Evolutionary conservation across 2,797 vertebrate genomes (phyloP).

Genomic region (Sternotherus odoratus): DNA sequence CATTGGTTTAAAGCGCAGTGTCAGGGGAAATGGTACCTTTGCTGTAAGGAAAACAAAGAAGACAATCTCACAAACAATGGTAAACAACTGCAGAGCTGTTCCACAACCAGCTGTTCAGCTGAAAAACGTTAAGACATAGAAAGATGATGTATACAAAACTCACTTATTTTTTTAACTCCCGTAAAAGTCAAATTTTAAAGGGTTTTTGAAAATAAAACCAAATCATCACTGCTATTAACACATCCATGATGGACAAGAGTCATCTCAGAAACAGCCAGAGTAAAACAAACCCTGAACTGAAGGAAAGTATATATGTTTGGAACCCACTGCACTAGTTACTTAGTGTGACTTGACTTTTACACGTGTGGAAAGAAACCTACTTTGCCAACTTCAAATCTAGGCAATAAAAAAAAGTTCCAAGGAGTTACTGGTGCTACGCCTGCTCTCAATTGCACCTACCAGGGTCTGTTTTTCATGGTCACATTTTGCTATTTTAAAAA

Average conservation of each 20-base stretch:
- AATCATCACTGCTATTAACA: background rate
- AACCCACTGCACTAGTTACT: background rate
- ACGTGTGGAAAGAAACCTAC: background rate
- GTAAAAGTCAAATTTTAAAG: background rate
- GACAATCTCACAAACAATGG: background rate
- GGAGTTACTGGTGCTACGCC: background rate
- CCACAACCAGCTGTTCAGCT: background rate
- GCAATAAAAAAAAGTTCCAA: background rate
- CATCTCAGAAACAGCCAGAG: background rate
- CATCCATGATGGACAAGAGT: background rate
- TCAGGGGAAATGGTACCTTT: conserved; percentile 98
- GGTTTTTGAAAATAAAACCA: background rate
- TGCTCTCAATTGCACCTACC: background rate
- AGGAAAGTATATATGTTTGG: background rate
- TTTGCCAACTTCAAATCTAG: background rate
- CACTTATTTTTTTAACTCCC: background rate
- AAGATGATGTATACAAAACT: background rate
- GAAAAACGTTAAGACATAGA: background rate
- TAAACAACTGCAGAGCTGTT: background rate
- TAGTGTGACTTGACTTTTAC: background rate
- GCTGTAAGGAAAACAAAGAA: conserved; percentile 79
- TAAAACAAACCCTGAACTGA: background rate
- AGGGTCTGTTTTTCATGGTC: background rate
- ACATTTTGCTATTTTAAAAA: background rate
- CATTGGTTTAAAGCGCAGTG: conserved; percentile 98